Evolutionary conservation across 2,888 invertebrate genomes (phyloP).

Genomic region (Sepiola atlantica): DNA sequence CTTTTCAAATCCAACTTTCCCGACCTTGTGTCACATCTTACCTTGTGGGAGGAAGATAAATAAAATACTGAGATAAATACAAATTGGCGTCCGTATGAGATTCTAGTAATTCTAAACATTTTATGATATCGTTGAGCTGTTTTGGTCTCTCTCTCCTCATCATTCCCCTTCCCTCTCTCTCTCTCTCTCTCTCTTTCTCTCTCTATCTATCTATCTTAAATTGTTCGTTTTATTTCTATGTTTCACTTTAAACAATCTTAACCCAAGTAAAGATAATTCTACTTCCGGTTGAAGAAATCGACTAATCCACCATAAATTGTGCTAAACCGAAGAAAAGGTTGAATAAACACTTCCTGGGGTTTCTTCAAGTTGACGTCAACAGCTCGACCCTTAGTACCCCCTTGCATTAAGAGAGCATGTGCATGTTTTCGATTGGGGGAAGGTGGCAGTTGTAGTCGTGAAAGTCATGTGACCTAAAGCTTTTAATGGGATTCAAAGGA

Average conservation of each 20-base stretch:
- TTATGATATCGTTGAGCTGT: too few species aligned
- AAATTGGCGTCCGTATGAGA: too few species aligned
- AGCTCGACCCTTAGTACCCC: background rate
- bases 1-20: too few species aligned
- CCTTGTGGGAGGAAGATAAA: too few species aligned
- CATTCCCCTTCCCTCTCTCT: background rate
- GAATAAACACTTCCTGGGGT: background rate
- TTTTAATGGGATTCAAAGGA: background rate
- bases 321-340: background rate
- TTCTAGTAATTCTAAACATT: too few species aligned
- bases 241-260: background rate
- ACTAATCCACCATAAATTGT: background rate
- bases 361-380: background rate
- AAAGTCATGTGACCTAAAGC: background rate
- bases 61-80: too few species aligned
- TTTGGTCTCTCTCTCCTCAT: background rate
- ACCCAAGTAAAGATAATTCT: background rate
- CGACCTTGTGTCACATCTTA: too few species aligned
- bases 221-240: background rate
- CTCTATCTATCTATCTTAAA: too few species aligned
- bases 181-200: background rate
- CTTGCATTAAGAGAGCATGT: background rate
- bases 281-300: background rate
- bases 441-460: background rate
- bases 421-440: background rate